Conservation (phyloP, 2,113 vertebrate species). For the Arenaria interpres region DNA sequence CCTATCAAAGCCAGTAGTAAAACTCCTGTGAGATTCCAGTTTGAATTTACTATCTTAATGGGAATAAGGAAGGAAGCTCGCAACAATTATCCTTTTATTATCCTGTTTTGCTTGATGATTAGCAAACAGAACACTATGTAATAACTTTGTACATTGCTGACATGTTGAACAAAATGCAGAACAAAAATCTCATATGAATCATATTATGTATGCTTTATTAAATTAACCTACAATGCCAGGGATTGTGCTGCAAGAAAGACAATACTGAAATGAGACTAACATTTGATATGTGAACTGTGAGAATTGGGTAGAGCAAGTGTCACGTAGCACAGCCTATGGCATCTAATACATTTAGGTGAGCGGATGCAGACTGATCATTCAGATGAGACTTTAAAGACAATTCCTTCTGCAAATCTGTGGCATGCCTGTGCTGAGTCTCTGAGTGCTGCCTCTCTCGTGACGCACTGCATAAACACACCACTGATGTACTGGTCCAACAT, state of each 20-base stretch:
- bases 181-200: conserved; percentile 16
- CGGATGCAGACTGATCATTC: accelerated
- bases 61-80: conserved; percentile 30
- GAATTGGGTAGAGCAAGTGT: neutral
- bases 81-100: conserved; percentile 31
- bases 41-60: neutral
- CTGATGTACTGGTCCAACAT: neutral
- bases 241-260: neutral
- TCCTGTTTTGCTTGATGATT: conserved; percentile 14
- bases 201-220: neutral
- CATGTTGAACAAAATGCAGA: conserved; percentile 3
- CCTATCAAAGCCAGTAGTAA: neutral
- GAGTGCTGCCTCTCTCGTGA: neutral
- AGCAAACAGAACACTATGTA: conserved; percentile 22
- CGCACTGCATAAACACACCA: neutral
- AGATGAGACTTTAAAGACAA: neutral
- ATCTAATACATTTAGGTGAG: neutral
- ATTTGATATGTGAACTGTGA: neutral
- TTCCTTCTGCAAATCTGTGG: neutral
- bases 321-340: neutral
- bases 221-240: neutral
- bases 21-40: neutral
- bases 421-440: neutral
- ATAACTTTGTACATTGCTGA: neutral
- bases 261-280: neutral